These are phyloP conservation scores for Bedellia somnulentella DNA, from an alignment of 2,888 invertebrate species.

Conservation along the genomic window DNA sequence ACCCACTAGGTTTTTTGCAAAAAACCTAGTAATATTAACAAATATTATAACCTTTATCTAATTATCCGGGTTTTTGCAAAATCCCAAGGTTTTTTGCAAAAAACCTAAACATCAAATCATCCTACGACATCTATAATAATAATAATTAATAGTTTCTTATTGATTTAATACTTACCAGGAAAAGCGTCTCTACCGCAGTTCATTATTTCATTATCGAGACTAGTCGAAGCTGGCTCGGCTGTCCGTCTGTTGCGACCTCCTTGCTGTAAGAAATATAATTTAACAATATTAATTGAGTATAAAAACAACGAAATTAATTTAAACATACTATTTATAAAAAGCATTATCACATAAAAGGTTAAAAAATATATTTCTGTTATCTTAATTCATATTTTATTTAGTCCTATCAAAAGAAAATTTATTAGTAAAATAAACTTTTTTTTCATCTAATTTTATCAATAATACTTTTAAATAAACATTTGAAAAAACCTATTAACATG, in stretches of 20 bases:
- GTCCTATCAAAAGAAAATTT: constrained; percentile 7
- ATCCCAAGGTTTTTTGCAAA: too few species aligned
- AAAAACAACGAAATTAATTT: constrained; percentile 4
- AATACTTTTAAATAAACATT: too few species aligned
- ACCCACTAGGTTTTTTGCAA: too few species aligned
- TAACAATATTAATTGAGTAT: constrained; percentile 24
- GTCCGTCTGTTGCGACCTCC: constrained; percentile 22
- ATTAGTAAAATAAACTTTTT: too few species aligned
- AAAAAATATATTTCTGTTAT: not conserved
- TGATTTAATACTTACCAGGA: constrained; percentile 36
- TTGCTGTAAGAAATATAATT: constrained; percentile 24
- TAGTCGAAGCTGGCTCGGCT: constrained; percentile 44
- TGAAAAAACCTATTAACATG: too few species aligned
- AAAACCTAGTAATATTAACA: too few species aligned
- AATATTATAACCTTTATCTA: too few species aligned
- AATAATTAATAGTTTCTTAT: too few species aligned
- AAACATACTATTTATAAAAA: not conserved
- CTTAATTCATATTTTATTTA: not conserved
- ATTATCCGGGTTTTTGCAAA: too few species aligned
- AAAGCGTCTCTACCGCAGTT: constrained; percentile 35
- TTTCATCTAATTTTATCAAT: too few species aligned
- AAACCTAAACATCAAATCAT: too few species aligned
- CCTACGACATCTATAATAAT: too few species aligned
- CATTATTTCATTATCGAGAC: constrained; percentile 55
- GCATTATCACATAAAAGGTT: not conserved